A percentile compares a stretch with the other conserved stretches of the same genome.
phyloP scores from a whole-genome alignment of 2,113 vertebrate genomes.

The Trinectes maculatus region DNA sequence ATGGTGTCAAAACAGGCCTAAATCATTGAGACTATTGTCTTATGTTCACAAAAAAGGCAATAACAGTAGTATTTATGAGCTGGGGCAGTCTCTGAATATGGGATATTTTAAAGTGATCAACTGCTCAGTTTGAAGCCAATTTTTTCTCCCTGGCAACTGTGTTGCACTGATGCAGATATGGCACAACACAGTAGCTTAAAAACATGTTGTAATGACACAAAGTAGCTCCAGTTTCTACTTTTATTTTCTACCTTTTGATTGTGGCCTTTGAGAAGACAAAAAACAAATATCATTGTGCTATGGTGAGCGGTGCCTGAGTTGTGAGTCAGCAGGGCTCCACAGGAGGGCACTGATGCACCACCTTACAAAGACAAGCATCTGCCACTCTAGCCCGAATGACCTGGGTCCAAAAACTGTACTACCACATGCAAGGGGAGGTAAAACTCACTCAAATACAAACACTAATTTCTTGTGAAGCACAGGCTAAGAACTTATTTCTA shows the following conservation, averaged over 20 bases:
- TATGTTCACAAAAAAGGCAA: conserved; percentile 20
- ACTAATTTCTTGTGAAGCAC: not conserved
- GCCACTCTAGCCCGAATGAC: not conserved
- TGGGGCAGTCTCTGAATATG: conserved; percentile 30
- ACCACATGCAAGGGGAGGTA: not conserved
- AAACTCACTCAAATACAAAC: not conserved
- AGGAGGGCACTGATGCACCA: conserved; percentile 63
- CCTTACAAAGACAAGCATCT: not conserved
- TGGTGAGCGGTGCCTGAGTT: not conserved
- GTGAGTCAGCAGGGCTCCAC: conserved; percentile 26
- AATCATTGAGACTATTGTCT: conserved; percentile 21
- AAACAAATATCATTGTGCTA: not conserved
- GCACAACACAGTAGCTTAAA: too few species aligned
- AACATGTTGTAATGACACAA: too few species aligned
- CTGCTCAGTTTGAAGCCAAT: conserved; percentile 3
- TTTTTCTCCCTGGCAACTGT: conserved; percentile 5
- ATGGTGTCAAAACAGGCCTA: conserved; percentile 9
- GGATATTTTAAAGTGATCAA: conserved; percentile 37
- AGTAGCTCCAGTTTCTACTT: too few species aligned
- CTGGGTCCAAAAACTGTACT: not conserved
- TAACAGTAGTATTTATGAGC: conserved; percentile 38
- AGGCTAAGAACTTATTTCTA: conserved; percentile 5
- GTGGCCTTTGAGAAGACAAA: not conserved
- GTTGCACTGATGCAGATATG: not conserved
- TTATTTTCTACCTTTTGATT: not conserved